Base-by-base conservation (phyloP, 2,797 vertebrate genomes). In the Coendou prehensilis region DNA sequence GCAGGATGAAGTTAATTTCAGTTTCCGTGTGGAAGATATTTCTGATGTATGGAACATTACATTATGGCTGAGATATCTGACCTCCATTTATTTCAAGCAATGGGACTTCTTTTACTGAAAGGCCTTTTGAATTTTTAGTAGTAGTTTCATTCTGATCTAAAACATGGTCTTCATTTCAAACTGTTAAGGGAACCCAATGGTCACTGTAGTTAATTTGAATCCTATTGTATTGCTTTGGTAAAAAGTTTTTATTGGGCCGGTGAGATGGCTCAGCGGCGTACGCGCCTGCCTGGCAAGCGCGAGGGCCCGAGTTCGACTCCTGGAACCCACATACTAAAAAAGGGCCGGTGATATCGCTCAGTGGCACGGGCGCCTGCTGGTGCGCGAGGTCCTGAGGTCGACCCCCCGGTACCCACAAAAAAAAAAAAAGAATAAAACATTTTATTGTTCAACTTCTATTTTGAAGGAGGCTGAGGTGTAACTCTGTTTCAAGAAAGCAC, bases 401-500 rank as follows among this genome's bases (percentile, higher is more conserved):
- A 41, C 37, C 37, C 37, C 37, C 37, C 37, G 37, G 37, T 41
- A 41, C 37, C 37, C 37, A 41, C 37, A 41, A 41, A 41, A 41
- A 41, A 41, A 41, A 41, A 41, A 41, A 41, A 41, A 41, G 37
- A 41, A 41, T 41, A 41, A 41, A 41, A 41, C 37, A 41, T 41
- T 41, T 41, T 41, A 41, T 41, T 41, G 37, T 41, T 82, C 98
- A 86, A n/a, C 0, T 91, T 97, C 95, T 92, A 83, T 92, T 15
- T 94, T 76, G 0, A 95, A 75, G 80, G 98, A 98, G 41, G 95
- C 98, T 98, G 98, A 99, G 54, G 50, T 91, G 69, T 97, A 99
- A 98, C 96, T 98, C 33, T 99, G 98, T 47, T 98, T 98, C 41
- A 99, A 98, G 98, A 99, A 99, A 17, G 98, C 98, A 1, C 98